Conservation (phyloP, 1,140 invertebrate genomes). For the Drosophila sechellia region DNA sequence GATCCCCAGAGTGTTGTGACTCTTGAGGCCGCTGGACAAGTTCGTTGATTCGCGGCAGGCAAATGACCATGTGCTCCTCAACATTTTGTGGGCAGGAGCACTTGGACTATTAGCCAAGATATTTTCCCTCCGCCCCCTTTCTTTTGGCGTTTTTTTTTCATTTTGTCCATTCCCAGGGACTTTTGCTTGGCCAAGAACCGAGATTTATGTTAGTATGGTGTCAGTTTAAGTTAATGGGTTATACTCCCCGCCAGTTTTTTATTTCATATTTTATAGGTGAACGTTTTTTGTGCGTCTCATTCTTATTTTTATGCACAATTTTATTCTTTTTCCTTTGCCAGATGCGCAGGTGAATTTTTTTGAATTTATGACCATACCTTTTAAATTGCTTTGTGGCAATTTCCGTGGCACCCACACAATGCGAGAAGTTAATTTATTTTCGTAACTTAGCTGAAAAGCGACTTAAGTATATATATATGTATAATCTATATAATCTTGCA, state of each 20-base stretch:
- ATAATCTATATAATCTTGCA: too few relatives aligned
- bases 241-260: slow-evolving; percentile 49
- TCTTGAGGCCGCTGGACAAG: slow-evolving; percentile 49
- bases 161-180: slow-evolving; percentile 75
- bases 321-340: slow-evolving; percentile 5
- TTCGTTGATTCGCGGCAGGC: slow-evolving; percentile 79
- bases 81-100: slow-evolving; percentile 45
- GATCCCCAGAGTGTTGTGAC: slow-evolving; percentile 63
- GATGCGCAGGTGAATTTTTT: slow-evolving; percentile 70
- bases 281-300: slow-evolving; percentile 21
- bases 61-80: slow-evolving; percentile 56
- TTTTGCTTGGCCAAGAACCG: slow-evolving; percentile 41
- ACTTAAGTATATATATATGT: too few relatives aligned
- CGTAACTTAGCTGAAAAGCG: too few relatives aligned
- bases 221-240: slow-evolving; percentile 79
- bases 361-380: slow-evolving; percentile 62
- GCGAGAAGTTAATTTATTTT: slow-evolving; percentile 6
- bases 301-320: not conserved
- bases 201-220: slow-evolving; percentile 76
- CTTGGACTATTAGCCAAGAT: slow-evolving; percentile 62
- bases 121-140: slow-evolving; percentile 22
- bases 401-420: slow-evolving; percentile 47
- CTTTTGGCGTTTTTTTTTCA: slow-evolving; percentile 2
- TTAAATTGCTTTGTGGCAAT: slow-evolving; percentile 76
- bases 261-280: slow-evolving; percentile 16